A percentile compares a stretch with the other conserved stretches of the same genome.
phyloP scores from a whole-genome alignment of 2,888 invertebrate genomes.

The Pristionchus fissidentatus region DNA sequence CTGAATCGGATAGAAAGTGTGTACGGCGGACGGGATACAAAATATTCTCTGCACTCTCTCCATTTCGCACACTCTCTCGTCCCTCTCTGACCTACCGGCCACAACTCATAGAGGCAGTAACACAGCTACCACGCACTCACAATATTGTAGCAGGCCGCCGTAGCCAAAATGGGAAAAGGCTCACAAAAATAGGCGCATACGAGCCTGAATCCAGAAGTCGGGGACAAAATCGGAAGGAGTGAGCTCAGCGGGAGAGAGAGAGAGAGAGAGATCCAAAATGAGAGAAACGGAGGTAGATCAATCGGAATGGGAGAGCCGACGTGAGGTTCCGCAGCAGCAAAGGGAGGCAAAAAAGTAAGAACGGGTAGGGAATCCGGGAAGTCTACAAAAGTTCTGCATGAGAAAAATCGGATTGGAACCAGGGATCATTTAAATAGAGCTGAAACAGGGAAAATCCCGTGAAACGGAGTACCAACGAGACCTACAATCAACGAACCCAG shows the following conservation, averaged over 20 bases:
- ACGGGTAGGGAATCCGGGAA: too few species aligned
- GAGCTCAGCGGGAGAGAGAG: constrained; percentile 42
- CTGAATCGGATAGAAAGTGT: constrained; percentile 42
- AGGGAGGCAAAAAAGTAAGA: too few species aligned
- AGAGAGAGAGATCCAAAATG: too few species aligned
- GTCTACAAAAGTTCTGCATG: too few species aligned
- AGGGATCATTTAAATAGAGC: not conserved
- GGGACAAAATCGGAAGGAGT: not conserved
- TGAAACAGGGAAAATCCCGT: not conserved
- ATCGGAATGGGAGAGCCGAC: too few species aligned
- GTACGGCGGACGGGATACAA: constrained; percentile 18
- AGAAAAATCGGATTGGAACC: not conserved
- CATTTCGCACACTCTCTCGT: not conserved
- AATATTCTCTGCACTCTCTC: not conserved
- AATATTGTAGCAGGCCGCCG: constrained; percentile 33
- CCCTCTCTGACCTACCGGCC: not conserved
- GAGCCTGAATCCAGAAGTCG: not conserved
- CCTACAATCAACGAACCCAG: not conserved
- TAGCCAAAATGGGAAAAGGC: not conserved
- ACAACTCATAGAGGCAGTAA: constrained; percentile 35
- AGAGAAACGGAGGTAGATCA: constrained; percentile 27
- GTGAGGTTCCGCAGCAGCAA: too few species aligned
- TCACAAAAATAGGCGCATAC: constrained; percentile 23
- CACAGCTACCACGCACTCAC: constrained; percentile 27
- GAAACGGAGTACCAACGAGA: too few species aligned